phyloP scores from a whole-genome alignment of 2,888 invertebrate species.

The Nymphalis polychloros region DNA sequence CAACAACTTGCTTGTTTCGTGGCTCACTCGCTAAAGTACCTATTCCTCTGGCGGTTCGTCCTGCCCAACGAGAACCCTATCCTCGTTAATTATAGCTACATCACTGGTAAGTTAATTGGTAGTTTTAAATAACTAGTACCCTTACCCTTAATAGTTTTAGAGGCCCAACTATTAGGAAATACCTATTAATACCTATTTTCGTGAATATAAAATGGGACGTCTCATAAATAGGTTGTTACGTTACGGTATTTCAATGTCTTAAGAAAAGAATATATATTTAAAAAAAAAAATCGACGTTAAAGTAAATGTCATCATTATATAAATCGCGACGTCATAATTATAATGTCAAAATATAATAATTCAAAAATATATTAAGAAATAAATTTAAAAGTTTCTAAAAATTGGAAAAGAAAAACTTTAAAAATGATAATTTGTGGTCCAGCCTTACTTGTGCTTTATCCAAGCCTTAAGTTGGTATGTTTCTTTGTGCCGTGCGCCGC shows the following conservation, averaged over 20 bases:
- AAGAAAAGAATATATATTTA: too few species aligned
- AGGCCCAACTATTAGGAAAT: too few species aligned
- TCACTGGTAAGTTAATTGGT: constrained; percentile 55
- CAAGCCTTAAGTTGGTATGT: constrained; percentile 59
- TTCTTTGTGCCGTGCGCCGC: constrained; percentile 54
- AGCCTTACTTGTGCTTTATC: constrained; percentile 51
- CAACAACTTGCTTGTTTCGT: constrained; percentile 69
- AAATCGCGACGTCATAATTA: background rate
- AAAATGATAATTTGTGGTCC: constrained; percentile 49
- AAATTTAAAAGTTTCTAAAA: constrained; percentile 25
- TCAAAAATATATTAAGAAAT: constrained; percentile 12
- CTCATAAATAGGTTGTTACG: too few species aligned
- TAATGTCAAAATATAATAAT: background rate
- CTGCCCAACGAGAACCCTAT: constrained; percentile 69
- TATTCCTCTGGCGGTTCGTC: constrained; percentile 73
- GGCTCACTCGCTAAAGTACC: constrained; percentile 63
- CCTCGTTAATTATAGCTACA: constrained; percentile 66
- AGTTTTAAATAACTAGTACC: background rate
- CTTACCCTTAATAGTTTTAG: too few species aligned
- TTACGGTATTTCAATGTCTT: too few species aligned
- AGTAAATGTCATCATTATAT: background rate
- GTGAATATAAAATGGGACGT: too few species aligned
- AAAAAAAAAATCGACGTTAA: background rate
- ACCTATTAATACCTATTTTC: too few species aligned
- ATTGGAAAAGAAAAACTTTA: background rate